Percentiles rank a stretch among this genome's conserved stretches.
Evolutionary conservation across 2,888 invertebrate species (phyloP).

Genomic region (Trachelus tabidus): DNA sequence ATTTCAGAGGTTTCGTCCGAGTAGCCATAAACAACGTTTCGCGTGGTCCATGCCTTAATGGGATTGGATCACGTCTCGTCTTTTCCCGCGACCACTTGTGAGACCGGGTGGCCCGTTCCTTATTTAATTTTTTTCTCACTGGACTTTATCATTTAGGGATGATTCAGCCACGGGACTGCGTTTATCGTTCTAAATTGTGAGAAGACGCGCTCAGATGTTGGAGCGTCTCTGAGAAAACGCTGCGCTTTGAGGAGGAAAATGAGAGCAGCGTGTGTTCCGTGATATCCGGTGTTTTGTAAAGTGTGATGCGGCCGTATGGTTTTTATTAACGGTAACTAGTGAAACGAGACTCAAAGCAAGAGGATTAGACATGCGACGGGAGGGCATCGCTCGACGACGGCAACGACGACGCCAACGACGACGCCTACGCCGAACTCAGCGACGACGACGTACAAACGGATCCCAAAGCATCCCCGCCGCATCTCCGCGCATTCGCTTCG

Average conservation of each 20-base stretch:
- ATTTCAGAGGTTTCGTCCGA: constrained; percentile 13
- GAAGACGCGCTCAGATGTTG: neutral
- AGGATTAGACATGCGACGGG: neutral
- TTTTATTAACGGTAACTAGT: neutral
- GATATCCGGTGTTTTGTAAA: neutral
- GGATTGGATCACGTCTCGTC: constrained; percentile 23
- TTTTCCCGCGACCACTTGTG: neutral
- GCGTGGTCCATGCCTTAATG: constrained; percentile 14
- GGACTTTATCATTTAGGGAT: neutral
- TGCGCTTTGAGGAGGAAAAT: neutral
- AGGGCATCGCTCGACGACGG: constrained; percentile 4
- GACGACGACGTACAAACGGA: constrained; percentile 4
- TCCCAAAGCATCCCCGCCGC: neutral
- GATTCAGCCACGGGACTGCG: neutral
- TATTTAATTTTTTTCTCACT: neutral
- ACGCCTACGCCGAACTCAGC: neutral
- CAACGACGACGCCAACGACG: constrained; percentile 15
- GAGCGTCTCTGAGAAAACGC: neutral
- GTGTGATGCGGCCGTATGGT: neutral
- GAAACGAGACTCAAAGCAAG: neutral
- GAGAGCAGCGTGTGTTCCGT: neutral
- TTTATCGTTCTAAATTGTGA: neutral
- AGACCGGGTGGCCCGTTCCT: neutral
- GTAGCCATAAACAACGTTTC: constrained; percentile 21
- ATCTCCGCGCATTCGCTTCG: constrained; percentile 11